Base-by-base conservation (phyloP, 2,113 vertebrate genomes). In the mouse (Mus musculus) region DNA sequence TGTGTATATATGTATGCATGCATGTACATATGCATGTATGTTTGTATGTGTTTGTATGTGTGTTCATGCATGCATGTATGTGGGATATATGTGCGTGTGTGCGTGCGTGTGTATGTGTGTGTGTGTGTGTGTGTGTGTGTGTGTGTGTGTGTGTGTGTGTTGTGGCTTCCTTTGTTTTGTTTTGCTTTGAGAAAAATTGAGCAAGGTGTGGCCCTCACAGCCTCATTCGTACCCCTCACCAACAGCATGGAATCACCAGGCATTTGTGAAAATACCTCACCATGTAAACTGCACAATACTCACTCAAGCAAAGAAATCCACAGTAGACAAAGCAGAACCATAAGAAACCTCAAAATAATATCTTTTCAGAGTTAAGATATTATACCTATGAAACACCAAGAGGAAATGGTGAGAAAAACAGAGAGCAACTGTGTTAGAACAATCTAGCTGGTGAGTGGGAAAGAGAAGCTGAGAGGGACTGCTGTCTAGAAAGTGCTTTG, bases 321-420 rank as follows among this genome's bases (percentile, higher is more conserved):
- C 36, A 92, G 49, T 30, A 93, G 33, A 65, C 30, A 91, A 49
- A 24, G 5, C 46, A 75, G 39, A 90, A 84, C 39, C 14, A 69
- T 28, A 96, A 90, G 61, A 95, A 86, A 89, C 10, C 80, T 85
- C 71, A 92, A 87, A 84, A 77, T 33, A 94, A 69, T 49, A 72
- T 49, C 5, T 56, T 84, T 89, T 6, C 36, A 82, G 39, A 95
- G 54, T 69, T 71, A 95, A 95, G 73, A 73, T 91, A 69, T 3
- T 71, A 12, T 52, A 13, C 84, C 63, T 46, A 80, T 67, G 91
- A 94, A 93, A 91, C 69, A 93, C 77, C 52, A 97, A 46, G 0
- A 49, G 36, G 24, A 16, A 77, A 4, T 61, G 90, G 16, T 88
- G n/a, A 61, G 52, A 93, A 90, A 54, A 42, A 73, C 36, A 81